phyloP scores from a whole-genome alignment of 2,888 invertebrate species.

The Brachyptera risi region DNA sequence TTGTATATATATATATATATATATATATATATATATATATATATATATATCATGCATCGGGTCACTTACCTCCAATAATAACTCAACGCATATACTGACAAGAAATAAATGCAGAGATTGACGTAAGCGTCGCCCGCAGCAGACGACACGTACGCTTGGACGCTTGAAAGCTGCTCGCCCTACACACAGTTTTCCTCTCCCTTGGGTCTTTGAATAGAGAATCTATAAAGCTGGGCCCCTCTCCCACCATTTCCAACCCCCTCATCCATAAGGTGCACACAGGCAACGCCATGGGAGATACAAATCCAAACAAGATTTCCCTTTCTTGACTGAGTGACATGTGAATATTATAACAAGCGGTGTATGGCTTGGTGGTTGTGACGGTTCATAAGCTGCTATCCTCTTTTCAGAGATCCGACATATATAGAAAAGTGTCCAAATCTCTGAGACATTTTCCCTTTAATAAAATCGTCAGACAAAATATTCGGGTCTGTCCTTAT shows the following conservation, averaged over 20 bases:
- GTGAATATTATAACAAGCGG: conserved; percentile 29
- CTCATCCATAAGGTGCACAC: conserved; percentile 5
- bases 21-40: too few species aligned
- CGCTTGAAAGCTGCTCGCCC: not conserved
- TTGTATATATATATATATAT: too few species aligned
- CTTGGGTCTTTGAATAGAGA: conserved; percentile 2
- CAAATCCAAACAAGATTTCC: conserved; percentile 29
- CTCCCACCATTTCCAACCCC: not conserved
- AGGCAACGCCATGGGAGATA: conserved; percentile 20
- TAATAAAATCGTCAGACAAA: conserved; percentile 27
- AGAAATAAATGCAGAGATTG: too few species aligned
- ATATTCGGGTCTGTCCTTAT: conserved; percentile 25
- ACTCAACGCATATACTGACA: too few species aligned
- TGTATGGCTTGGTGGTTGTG: too few species aligned
- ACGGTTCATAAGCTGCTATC: conserved; percentile 28
- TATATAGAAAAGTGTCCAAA: conserved; percentile 22
- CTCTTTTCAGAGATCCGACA: not conserved
- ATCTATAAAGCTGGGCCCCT: not conserved
- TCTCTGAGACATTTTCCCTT: conserved; percentile 23
- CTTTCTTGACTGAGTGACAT: conserved; percentile 32
- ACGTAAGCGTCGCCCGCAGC: too few species aligned
- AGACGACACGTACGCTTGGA: not conserved
- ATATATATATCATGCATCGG: too few species aligned
- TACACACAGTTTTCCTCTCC: not conserved
- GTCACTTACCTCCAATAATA: too few species aligned